A percentile compares a stretch with the other conserved stretches of the same genome.
phyloP scores from a whole-genome alignment of 2,888 invertebrate genomes.

The Bellardia bayeri region DNA sequence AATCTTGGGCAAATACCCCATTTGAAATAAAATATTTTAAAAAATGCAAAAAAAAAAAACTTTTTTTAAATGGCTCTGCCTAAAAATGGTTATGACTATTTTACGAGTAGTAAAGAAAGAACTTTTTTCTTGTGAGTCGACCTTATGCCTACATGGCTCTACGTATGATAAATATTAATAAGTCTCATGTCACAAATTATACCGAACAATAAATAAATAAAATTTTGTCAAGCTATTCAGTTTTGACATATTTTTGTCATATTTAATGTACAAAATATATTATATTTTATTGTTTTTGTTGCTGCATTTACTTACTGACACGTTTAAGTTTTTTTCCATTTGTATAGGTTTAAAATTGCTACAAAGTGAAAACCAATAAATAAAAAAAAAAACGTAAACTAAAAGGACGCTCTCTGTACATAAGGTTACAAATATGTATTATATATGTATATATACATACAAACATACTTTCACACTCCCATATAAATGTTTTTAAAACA shows the following conservation, averaged over 20 bases:
- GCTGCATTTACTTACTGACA: constrained; percentile 9
- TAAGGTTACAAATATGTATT: constrained; percentile 41
- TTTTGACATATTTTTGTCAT: constrained; percentile 76
- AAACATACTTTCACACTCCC: too few species aligned
- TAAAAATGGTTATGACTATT: too few species aligned
- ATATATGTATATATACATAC: background rate
- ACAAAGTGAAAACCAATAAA: constrained; percentile 73
- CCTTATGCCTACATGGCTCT: too few species aligned
- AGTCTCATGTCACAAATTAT: constrained; percentile 15
- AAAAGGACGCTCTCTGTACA: constrained; percentile 51
- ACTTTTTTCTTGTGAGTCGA: too few species aligned
- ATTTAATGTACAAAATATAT: constrained; percentile 18
- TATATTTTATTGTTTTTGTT: background rate
- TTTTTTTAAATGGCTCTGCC: too few species aligned
- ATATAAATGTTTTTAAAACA: background rate
- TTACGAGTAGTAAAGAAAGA: too few species aligned
- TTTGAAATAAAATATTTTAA: too few species aligned
- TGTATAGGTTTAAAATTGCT: constrained; percentile 77
- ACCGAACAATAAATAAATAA: constrained; percentile 28
- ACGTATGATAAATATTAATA: too few species aligned
- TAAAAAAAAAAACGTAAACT: constrained; percentile 60
- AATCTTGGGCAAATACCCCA: too few species aligned
- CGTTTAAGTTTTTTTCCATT: constrained; percentile 25
- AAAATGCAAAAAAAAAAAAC: too few species aligned
- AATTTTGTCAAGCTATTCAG: constrained; percentile 22